Conservation (phyloP, 2,113 vertebrate species). For the Chiloscyllium plagiosum region DNA sequence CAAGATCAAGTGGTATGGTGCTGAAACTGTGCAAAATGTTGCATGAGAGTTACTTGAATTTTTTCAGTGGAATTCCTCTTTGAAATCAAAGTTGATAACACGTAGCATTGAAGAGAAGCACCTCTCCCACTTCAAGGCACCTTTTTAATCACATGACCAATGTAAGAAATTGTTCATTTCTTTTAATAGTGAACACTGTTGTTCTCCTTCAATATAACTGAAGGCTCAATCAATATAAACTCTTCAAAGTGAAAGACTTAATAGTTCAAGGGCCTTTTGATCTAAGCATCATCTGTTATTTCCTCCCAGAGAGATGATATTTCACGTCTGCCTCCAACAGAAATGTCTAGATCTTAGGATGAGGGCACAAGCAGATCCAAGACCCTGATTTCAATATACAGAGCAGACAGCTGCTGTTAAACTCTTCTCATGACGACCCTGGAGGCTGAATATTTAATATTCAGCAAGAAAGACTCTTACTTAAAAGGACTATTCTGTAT, state of each 20-base stretch:
- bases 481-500: not conserved
- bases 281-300: not conserved
- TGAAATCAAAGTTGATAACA: not conserved
- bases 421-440: not conserved
- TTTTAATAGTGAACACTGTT: not conserved
- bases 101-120: not conserved
- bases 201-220: not conserved
- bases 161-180: not conserved
- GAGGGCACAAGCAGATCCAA: not conserved
- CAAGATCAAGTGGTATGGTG: not conserved
- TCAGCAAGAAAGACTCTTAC: not conserved
- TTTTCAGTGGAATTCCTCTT: not conserved
- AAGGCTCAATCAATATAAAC: not conserved
- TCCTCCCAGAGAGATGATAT: not conserved
- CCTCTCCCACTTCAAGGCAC: not conserved
- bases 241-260: not conserved
- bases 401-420: not conserved
- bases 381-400: constrained; percentile 20
- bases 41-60: not conserved
- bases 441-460: constrained; percentile 13
- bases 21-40: not conserved
- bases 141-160: not conserved
- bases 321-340: not conserved
- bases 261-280: not conserved
- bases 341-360: not conserved